Evolutionary conservation across 2,888 invertebrate species (phyloP).

Genomic region (Eupithecia subumbrata): DNA sequence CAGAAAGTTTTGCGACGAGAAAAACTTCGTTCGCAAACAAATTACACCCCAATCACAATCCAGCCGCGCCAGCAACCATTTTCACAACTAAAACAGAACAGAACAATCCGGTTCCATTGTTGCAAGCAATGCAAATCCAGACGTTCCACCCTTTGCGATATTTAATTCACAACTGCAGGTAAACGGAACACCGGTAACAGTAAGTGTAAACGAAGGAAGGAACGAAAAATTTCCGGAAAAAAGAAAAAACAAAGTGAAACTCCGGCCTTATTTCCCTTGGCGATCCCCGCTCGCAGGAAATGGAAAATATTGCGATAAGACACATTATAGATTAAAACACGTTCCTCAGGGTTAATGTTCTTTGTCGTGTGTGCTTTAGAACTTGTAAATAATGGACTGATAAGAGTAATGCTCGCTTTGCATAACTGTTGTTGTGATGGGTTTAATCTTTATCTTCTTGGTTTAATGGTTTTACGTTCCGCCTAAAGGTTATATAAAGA

Average conservation of each 20-base stretch:
- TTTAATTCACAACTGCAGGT: conserved; percentile 81
- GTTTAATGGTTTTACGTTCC: conserved; percentile 12
- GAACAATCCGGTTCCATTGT: conserved; percentile 68
- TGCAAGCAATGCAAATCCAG: conserved; percentile 80
- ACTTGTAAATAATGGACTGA: conserved; percentile 71
- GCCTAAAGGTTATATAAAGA: conserved; percentile 3
- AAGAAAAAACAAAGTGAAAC: conserved; percentile 76
- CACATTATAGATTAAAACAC: conserved; percentile 83
- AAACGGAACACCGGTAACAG: conserved; percentile 74
- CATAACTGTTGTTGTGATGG: conserved; percentile 56
- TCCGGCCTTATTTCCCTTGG: conserved; percentile 83
- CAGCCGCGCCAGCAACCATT: conserved; percentile 28
- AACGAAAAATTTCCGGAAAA: conserved; percentile 71
- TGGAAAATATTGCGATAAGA: conserved; percentile 85
- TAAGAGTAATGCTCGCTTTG: conserved; percentile 45
- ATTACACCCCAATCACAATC: conserved; percentile 21
- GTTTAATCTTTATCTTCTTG: conserved; percentile 25
- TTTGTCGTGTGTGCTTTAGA: conserved; percentile 63
- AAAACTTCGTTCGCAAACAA: conserved; percentile 11
- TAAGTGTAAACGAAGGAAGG: conserved; percentile 82
- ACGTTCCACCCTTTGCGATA: conserved; percentile 79
- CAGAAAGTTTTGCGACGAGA: neutral
- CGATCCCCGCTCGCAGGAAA: conserved; percentile 77
- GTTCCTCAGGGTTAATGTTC: conserved; percentile 73
- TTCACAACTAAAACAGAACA: conserved; percentile 60